phyloP scores from a whole-genome alignment of 2,797 vertebrate genomes.

The Bradypodion ventrale region DNA sequence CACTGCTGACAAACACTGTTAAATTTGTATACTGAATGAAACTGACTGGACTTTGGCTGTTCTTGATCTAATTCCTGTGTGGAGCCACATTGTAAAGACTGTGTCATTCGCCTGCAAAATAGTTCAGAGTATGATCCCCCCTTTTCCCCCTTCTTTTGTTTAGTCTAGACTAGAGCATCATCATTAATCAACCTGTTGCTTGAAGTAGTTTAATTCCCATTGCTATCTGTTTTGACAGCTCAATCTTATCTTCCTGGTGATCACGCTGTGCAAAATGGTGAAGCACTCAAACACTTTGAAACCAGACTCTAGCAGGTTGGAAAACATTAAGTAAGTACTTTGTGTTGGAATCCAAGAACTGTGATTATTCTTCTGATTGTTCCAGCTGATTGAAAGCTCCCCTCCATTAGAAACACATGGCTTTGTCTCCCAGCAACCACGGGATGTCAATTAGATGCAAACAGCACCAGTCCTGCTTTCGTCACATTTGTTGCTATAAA shows the following conservation, averaged over 20 bases:
- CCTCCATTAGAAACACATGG: slow-evolving; percentile 71
- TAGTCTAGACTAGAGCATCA: slow-evolving; percentile 63
- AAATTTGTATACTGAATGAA: background rate
- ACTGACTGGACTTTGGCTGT: background rate
- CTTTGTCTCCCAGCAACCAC: slow-evolving; percentile 71
- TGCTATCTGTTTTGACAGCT: slow-evolving; percentile 89
- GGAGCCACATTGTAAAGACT: background rate
- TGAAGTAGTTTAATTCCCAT: slow-evolving; percentile 67
- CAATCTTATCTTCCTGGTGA: slow-evolving; percentile 99
- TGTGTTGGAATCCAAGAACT: slow-evolving; percentile 72
- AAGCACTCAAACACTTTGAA: slow-evolving; percentile 99
- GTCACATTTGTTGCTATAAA: slow-evolving; percentile 65
- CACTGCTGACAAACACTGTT: background rate
- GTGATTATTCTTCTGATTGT: slow-evolving; percentile 72
- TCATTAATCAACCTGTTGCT: slow-evolving; percentile 59
- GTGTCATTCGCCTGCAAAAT: slow-evolving; percentile 27
- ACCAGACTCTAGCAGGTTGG: slow-evolving; percentile 99
- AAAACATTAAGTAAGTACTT: slow-evolving; percentile 99
- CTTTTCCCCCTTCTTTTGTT: slow-evolving; percentile 42
- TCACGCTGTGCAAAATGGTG: slow-evolving; percentile 99
- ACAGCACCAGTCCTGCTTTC: slow-evolving; percentile 66
- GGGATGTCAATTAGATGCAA: slow-evolving; percentile 73
- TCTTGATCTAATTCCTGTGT: background rate
- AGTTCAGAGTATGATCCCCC: slow-evolving; percentile 53
- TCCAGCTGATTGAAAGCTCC: slow-evolving; percentile 75